Percentiles rank a stretch among this genome's conserved stretches.
These are phyloP conservation scores for Micronycteris hirsuta DNA, from an alignment of 2,113 vertebrate genomes.

Conservation along the genomic window DNA sequence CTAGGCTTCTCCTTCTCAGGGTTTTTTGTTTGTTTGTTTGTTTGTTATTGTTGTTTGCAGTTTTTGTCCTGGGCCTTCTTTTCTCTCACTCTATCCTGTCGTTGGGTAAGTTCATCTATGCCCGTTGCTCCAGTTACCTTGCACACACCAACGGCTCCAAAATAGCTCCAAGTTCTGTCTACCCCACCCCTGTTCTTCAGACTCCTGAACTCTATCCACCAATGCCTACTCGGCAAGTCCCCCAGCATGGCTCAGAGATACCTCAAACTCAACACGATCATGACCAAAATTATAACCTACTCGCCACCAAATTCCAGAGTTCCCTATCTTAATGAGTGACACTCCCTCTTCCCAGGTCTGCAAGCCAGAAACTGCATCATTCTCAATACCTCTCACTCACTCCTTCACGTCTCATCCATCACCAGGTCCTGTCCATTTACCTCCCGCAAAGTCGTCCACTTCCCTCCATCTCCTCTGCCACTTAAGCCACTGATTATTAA, in stretches of 20 bases:
- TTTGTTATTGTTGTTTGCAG: neutral
- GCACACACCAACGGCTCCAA: neutral
- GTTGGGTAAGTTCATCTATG: neutral
- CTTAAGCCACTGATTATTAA: neutral
- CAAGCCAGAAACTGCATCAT: neutral
- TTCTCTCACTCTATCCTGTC: neutral
- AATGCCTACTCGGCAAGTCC: neutral
- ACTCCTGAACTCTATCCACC: neutral
- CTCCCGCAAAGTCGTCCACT: neutral
- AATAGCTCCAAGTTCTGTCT: neutral
- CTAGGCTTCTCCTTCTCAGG: neutral
- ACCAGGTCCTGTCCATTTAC: neutral
- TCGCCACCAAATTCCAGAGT: neutral
- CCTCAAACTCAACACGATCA: neutral
- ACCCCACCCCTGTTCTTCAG: neutral
- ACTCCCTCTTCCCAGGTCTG: neutral
- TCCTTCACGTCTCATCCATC: neutral
- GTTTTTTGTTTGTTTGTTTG: neutral
- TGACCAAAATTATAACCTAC: neutral
- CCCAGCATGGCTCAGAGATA: neutral
- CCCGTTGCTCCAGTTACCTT: no score
- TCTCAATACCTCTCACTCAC: accelerated
- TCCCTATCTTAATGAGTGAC: neutral
- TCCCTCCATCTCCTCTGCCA: neutral
- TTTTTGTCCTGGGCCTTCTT: neutral